Evolutionary conservation across 2,113 vertebrate species (phyloP).

Genomic region (Dipodomys ordii): DNA sequence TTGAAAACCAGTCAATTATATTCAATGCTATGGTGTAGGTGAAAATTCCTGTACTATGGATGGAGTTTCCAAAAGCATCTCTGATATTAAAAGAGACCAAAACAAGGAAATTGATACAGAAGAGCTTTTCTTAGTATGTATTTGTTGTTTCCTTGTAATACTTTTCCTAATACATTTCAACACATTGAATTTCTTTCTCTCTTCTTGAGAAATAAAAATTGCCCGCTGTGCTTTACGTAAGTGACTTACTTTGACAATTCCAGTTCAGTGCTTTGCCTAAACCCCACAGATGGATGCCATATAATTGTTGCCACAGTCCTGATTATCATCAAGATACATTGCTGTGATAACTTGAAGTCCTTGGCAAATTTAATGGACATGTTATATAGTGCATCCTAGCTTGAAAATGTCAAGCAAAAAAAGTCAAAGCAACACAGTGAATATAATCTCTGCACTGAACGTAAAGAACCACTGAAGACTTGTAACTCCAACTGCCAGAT

Average conservation of each 20-base stretch:
- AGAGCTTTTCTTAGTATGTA: neutral
- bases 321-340: constrained; percentile 66
- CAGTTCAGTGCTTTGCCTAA: constrained; percentile 52
- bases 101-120: constrained; percentile 42
- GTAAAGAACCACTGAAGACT: neutral
- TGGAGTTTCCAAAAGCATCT: neutral
- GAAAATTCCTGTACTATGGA: neutral
- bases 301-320: constrained; percentile 66
- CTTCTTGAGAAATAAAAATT: neutral
- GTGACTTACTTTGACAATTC: constrained; percentile 71
- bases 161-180: neutral
- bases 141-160: constrained; percentile 6
- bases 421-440: constrained; percentile 54
- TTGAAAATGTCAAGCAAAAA: constrained; percentile 81
- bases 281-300: constrained; percentile 54
- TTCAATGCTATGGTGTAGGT: neutral
- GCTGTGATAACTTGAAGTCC: constrained; percentile 43
- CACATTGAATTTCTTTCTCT: constrained; percentile 15
- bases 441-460: neutral
- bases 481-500: neutral
- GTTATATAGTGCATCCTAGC: constrained; percentile 56
- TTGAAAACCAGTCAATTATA: neutral
- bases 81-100: constrained; percentile 34
- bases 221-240: constrained; percentile 41
- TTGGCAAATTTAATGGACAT: constrained; percentile 75